Conservation (phyloP, 1,140 invertebrate species). For the Temnothorax curvispinosus region DNA sequence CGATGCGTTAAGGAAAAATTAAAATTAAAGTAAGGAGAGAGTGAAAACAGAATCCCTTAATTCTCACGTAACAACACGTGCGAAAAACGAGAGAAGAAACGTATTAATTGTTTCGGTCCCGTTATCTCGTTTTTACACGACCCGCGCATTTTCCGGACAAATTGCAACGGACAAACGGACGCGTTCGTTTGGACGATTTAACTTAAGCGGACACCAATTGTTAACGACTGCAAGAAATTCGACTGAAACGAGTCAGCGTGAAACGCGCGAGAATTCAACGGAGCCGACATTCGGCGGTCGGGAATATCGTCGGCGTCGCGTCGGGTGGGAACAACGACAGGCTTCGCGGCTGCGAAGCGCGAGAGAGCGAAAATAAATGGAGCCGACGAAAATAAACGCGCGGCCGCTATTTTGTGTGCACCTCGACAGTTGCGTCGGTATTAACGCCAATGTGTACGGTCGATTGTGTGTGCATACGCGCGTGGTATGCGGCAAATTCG, state of each 20-base stretch:
- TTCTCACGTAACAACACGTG: not conserved
- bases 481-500: constrained; percentile 69
- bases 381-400: constrained; percentile 78
- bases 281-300: not conserved
- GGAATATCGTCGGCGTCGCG: not conserved
- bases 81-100: not conserved
- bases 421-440: constrained; percentile 66
- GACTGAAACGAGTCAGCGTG: not conserved
- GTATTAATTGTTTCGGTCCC: not conserved
- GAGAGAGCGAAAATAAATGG: constrained; percentile 75
- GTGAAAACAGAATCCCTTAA: not conserved
- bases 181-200: not conserved
- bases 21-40: not conserved
- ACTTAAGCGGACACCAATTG: not conserved
- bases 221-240: not conserved
- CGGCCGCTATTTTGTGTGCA: constrained; percentile 77
- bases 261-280: constrained; percentile 25
- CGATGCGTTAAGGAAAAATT: not conserved
- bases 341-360: not conserved
- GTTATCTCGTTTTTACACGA: not conserved
- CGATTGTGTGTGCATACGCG: constrained; percentile 70
- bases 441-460: constrained; percentile 29
- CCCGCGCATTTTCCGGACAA: not conserved
- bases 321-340: not conserved
- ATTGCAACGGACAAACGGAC: not conserved